Evolutionary conservation across 92 coral and sea anemone genomes (phyloP), one percentile per base, ranked within the genome.

Genomic region (Micromussa lordhowensis): DNA sequence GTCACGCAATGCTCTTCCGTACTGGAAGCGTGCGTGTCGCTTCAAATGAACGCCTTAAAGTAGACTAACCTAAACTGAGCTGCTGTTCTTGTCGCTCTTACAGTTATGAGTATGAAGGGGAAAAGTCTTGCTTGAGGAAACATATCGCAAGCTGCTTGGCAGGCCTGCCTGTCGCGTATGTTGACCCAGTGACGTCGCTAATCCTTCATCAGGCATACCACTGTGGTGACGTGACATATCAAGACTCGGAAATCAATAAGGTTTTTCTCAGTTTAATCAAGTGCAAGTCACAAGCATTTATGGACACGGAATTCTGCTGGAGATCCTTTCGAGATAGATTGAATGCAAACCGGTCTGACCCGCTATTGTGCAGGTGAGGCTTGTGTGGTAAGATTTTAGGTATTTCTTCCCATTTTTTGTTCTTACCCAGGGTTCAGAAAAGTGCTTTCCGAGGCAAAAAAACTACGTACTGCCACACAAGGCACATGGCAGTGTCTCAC

Each of bases 221-320:
- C 80, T 87, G 90, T 51, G 90, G 90, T 1, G 73, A 87, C 35
- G 2, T 79, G 21, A 34, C 59, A 17, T 79, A 79, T 40, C 14
- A 79, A 29, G 59, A 51, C 17, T 53, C 84, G 18, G 0, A 0
- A 1, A 0, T 35, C 18, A 71, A 79, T 55, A 21, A 2, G 0
- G 0, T 69, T 0, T 22, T 87, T 5, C 85, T 87, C 14, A 34
- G 9, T 0, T 0, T 10, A 17, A 87, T 87, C 15, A 49, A 79
- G n/a, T 87, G 90, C 54, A 68, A 69, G 36, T 24, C 32, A 16
- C 11, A 38, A 49, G 90, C 80, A 10, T 87, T 87, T 55, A 54
- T 38, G 79, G 85, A 55, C 78, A 87, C 85, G 3, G 85, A 87
- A 16, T 17, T 71, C 53, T 87, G 90, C 57, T 87, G 90, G 90